Evolutionary conservation across 2,113 vertebrate species (phyloP), one percentile per base, ranked within the genome.

Genomic region (Lanius ludovicianus): DNA sequence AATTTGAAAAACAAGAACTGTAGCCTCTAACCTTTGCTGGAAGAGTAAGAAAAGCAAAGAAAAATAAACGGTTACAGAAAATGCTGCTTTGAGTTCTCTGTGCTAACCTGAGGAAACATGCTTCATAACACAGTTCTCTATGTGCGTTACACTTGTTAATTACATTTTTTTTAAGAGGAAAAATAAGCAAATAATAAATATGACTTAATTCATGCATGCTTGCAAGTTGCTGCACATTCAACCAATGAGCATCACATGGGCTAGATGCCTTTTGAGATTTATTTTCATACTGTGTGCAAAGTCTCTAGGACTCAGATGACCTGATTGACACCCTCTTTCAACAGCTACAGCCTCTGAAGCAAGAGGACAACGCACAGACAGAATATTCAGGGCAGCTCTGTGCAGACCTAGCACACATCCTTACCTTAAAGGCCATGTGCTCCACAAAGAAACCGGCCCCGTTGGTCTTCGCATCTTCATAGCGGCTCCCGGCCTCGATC

Each of bases 341-440:
- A 59, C 35, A 79, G 11, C 52, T 73, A 77, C 14, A 67, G 47
- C 15, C 69, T n/a, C 47, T 0, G 0, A 68, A 90, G 44, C 0
- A 0, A 37, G n/a, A 62, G 16, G 2, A 2, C 42, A 37, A 57
- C 2, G 3, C 1, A 12, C 3, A 50, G 62, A 20, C 0, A 12
- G 12, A 55, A 11, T 7, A 39, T 5, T 53, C 8, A 39, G 12
- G n/a, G 28, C 55, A 47, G 4, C 16, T 56, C 39, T 56, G 37
- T 8, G 13, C 70, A 80, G 56, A 59, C 11, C 13, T 3, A 65
- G 37, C 13, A 57, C 7, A 25, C 2, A 13, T 81, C 37, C 94
- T 90, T 94, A 99, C 99, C 98, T 99, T 99, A 91, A 99, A 99
- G 81, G 99, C 99, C 98, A 99, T 96, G 91, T 99, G 99, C 82